phyloP scores from a whole-genome alignment of 2,113 vertebrate genomes.

The Grammomys dolichurus region DNA sequence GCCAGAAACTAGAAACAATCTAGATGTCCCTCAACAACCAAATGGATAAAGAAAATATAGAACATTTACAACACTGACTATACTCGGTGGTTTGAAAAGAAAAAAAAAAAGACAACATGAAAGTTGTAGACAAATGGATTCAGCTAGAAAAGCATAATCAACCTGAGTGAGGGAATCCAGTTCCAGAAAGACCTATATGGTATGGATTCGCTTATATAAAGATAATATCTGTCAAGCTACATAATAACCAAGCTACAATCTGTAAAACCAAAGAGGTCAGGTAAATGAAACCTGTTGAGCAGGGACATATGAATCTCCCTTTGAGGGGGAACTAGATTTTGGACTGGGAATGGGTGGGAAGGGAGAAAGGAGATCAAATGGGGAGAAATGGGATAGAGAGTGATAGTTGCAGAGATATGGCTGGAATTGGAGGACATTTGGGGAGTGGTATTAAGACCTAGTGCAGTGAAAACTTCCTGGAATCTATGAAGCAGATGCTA shows the following conservation, averaged over 20 bases:
- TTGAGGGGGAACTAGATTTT: not conserved
- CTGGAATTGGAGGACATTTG: not conserved
- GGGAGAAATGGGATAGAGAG: too few relatives aligned
- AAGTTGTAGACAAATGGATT: not conserved
- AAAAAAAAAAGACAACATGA: not conserved
- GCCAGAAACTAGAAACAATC: not conserved
- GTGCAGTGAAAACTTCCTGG: not conserved
- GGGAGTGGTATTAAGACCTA: too few relatives aligned
- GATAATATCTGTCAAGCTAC: not conserved
- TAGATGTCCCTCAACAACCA: not conserved
- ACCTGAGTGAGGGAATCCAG: not conserved
- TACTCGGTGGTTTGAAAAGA: not conserved
- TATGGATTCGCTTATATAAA: too few relatives aligned
- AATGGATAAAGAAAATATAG: not conserved
- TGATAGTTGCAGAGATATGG: too few relatives aligned
- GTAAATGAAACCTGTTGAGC: rapidly evolving
- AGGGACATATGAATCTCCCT: not conserved
- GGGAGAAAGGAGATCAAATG: not conserved
- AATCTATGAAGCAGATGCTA: not conserved
- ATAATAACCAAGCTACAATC: not conserved
- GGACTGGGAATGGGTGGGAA: not conserved
- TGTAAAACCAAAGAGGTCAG: not conserved
- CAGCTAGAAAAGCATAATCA: not conserved
- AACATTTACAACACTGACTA: not conserved
- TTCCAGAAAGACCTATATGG: not conserved